Conservation (phyloP, 2,888 invertebrate genomes). For the Oscheius myriophilus region DNA sequence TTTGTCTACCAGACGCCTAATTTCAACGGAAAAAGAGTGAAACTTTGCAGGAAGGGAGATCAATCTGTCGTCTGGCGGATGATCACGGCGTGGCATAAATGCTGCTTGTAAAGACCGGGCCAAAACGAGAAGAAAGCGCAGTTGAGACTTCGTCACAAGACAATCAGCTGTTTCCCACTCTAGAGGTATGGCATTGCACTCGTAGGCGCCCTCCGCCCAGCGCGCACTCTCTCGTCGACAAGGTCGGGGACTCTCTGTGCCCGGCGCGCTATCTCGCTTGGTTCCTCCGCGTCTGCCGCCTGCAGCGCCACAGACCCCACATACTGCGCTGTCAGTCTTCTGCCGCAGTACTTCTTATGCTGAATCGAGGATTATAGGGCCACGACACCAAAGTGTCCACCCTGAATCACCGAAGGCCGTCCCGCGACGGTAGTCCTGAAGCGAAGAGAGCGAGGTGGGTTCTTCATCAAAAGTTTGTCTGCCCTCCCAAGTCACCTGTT, state of each 20-base stretch:
- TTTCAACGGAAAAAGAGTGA: neutral
- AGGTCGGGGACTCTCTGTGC: slow-evolving; percentile 9
- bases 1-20: too few species aligned
- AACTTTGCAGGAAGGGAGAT: slow-evolving; percentile 5
- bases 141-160: slow-evolving; percentile 28
- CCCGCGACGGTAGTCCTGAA: slow-evolving; percentile 31
- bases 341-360: slow-evolving; percentile 24
- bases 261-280: slow-evolving; percentile 17
- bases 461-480: neutral
- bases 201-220: slow-evolving; percentile 11
- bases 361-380: slow-evolving; percentile 28
- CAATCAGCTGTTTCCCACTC: slow-evolving; percentile 31
- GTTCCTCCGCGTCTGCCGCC: slow-evolving; percentile 23
- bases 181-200: slow-evolving; percentile 27
- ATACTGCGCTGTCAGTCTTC: slow-evolving; percentile 27
- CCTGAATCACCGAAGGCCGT: slow-evolving; percentile 27
- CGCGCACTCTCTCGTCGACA: slow-evolving; percentile 11
- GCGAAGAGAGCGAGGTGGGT: slow-evolving; percentile 29
- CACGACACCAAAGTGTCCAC: slow-evolving; percentile 25
- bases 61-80: neutral
- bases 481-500: slow-evolving; percentile 22
- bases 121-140: slow-evolving; percentile 8
- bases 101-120: slow-evolving; percentile 14
- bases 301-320: slow-evolving; percentile 1
- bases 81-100: slow-evolving; percentile 12